These are phyloP conservation scores for Mionectes olivaceus DNA, from an alignment of 2,797 vertebrate genomes.

Conservation along the genomic window DNA sequence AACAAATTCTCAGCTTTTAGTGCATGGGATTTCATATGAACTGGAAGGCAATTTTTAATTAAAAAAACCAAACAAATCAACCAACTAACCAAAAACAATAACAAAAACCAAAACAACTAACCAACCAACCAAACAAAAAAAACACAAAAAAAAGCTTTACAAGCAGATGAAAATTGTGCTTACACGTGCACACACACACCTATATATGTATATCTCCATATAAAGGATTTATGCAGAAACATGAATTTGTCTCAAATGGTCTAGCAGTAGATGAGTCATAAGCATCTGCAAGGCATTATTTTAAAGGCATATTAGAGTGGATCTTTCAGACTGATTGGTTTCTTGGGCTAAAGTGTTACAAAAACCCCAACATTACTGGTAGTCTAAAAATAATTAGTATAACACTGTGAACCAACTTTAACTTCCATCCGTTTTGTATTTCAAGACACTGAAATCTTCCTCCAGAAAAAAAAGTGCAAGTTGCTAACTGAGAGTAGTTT, in stretches of 20 bases:
- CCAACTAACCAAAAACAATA: background rate
- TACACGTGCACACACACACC: accelerated
- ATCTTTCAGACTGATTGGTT: background rate
- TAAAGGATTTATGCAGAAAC: background rate
- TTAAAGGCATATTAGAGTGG: background rate
- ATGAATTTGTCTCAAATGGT: background rate
- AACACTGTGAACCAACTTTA: background rate
- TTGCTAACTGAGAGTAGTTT: background rate
- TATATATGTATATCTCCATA: background rate
- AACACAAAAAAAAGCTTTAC: background rate
- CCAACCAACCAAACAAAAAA: background rate
- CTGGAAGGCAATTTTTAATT: background rate
- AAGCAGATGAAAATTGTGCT: background rate
- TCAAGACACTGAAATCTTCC: background rate
- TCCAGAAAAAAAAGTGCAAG: background rate
- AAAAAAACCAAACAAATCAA: background rate
- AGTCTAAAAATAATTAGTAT: background rate
- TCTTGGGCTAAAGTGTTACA: background rate
- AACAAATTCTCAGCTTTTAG: background rate
- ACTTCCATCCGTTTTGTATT: background rate
- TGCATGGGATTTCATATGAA: background rate
- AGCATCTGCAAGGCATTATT: background rate
- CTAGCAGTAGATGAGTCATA: background rate
- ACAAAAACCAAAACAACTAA: too few relatives aligned
- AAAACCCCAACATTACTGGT: background rate